Percentiles rank a stretch among this genome's conserved stretches.
These are phyloP conservation scores for Muschampia plurimacula DNA, from an alignment of 2,888 invertebrate genomes.

Conservation along the genomic window DNA sequence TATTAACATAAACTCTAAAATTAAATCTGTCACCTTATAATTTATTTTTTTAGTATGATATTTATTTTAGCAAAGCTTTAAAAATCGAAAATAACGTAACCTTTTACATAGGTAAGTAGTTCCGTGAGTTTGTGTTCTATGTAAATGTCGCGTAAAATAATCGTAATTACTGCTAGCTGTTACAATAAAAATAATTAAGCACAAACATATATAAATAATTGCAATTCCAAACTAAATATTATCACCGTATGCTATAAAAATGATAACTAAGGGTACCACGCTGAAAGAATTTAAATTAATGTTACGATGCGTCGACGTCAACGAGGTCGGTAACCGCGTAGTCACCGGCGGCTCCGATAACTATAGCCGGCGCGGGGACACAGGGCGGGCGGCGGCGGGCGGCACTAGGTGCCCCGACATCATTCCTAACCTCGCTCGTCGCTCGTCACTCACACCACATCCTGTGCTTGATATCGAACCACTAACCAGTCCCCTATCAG, in stretches of 20 bases:
- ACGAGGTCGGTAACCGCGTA: slow-evolving; percentile 74
- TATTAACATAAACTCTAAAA: no score
- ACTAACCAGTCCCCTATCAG: slow-evolving; percentile 57
- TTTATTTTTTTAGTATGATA: not conserved
- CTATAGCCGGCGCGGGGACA: slow-evolving; percentile 51
- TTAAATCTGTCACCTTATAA: not conserved
- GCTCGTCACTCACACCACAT: slow-evolving; percentile 32
- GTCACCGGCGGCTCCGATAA: slow-evolving; percentile 66
- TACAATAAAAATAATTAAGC: no score
- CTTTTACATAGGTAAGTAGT: no score
- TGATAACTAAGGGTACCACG: slow-evolving; percentile 54
- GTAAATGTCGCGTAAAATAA: no score
- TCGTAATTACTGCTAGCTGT: no score
- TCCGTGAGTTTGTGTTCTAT: no score
- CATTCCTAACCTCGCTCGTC: slow-evolving; percentile 1
- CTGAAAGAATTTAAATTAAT: slow-evolving; percentile 65
- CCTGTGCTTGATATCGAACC: slow-evolving; percentile 56
- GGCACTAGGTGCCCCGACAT: not conserved
- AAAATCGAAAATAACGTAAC: not conserved
- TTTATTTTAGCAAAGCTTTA: not conserved
- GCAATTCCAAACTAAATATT: not conserved
- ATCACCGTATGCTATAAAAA: slow-evolving; percentile 51
- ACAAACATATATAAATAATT: not conserved
- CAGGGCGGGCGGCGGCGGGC: not conserved
- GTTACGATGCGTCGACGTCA: slow-evolving; percentile 59